Evolutionary conservation across 2,797 vertebrate species (phyloP).

Genomic region (Echeneis naucrates): DNA sequence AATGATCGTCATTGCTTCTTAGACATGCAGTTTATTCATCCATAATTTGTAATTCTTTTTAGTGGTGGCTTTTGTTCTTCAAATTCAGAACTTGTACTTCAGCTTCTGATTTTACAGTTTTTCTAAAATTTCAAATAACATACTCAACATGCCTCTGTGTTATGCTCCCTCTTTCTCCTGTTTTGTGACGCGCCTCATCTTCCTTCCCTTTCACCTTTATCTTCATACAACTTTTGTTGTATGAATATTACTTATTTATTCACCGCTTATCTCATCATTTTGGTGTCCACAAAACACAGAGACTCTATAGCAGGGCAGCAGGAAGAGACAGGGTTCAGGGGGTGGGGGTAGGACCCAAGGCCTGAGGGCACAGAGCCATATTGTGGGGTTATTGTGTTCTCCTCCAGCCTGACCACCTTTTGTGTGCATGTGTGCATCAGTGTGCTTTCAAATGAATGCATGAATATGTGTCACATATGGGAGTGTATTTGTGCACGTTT

Average conservation of each 20-base stretch:
- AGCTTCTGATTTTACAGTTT: background rate
- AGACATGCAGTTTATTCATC: background rate
- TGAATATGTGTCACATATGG: conserved; percentile 67
- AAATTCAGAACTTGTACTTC: background rate
- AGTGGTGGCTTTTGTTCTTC: background rate
- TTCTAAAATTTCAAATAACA: too few relatives aligned
- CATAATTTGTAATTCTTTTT: background rate
- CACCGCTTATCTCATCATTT: conserved; percentile 31
- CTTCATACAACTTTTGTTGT: conserved; percentile 9
- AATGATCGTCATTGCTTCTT: background rate
- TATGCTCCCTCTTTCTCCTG: background rate
- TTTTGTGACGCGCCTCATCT: conserved; percentile 13
- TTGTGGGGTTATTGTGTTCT: conserved; percentile 52
- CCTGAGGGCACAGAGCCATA: conserved; percentile 62
- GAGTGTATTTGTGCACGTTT: conserved; percentile 53
- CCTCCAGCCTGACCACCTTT: conserved; percentile 54
- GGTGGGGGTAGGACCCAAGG: conserved; percentile 55
- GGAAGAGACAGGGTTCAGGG: conserved; percentile 34
- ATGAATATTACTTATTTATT: conserved; percentile 29
- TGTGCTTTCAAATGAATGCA: conserved; percentile 61
- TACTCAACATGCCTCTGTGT: background rate
- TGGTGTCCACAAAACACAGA: conserved; percentile 46
- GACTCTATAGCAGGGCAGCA: conserved; percentile 19
- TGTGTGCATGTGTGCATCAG: conserved; percentile 33
- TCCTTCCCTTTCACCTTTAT: conserved; percentile 4